Evolutionary conservation across 1,140 invertebrate species (phyloP).

Genomic region (Coenobita brevimanus): DNA sequence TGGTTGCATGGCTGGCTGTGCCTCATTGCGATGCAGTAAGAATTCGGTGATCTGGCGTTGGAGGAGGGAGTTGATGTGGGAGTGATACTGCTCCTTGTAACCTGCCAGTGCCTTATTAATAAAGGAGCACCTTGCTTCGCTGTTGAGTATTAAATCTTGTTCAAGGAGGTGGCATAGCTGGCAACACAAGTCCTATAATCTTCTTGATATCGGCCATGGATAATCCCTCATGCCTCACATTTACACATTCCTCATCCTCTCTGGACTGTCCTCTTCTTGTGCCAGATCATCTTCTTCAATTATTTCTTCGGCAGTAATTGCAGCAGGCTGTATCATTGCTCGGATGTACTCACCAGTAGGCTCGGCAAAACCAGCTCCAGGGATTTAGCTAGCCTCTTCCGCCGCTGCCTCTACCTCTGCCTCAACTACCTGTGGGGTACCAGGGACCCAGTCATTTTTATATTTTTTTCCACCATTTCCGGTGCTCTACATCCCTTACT

Average conservation of each 20-base stretch:
- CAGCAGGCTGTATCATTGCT: background rate
- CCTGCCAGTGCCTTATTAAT: constrained; percentile 17
- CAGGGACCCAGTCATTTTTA: too few relatives aligned
- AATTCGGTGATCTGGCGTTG: constrained; percentile 25
- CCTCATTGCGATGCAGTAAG: background rate
- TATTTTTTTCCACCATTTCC: too few relatives aligned
- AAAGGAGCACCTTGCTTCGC: constrained; percentile 7
- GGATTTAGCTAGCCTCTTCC: background rate
- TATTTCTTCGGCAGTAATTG: background rate
- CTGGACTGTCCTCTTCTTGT: too few relatives aligned
- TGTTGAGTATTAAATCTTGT: constrained; percentile 2
- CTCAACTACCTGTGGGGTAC: background rate
- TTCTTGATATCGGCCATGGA: constrained; percentile 7
- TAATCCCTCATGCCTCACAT: background rate
- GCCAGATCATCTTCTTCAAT: background rate
- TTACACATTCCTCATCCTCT: background rate
- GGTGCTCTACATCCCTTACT: too few relatives aligned
- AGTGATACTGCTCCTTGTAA: constrained; percentile 19
- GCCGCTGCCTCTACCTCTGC: background rate
- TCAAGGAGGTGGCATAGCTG: constrained; percentile 15
- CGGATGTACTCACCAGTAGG: too few relatives aligned
- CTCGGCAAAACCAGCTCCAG: too few relatives aligned
- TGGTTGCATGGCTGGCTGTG: background rate
- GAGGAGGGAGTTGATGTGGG: constrained; percentile 18
- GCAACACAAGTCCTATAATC: constrained; percentile 1